These are phyloP conservation scores for Polypedilum pembai DNA, from an alignment of 1,140 invertebrate species.

Conservation along the genomic window DNA sequence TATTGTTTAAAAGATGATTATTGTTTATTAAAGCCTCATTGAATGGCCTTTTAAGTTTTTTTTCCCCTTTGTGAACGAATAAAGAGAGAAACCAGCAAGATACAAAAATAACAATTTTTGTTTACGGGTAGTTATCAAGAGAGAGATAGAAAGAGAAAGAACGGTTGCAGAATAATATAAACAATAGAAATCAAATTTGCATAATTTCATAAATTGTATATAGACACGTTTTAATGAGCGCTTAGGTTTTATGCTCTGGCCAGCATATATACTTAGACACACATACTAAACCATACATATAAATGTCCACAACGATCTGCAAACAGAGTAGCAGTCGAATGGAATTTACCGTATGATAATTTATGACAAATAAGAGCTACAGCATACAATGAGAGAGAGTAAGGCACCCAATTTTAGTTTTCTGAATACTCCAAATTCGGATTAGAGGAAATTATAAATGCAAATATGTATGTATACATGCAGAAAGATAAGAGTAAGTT, in stretches of 20 bases:
- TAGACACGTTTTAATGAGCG: constrained; percentile 27
- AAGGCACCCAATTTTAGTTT: neutral
- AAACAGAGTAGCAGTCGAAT: constrained; percentile 16
- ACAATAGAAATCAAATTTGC: constrained; percentile 28
- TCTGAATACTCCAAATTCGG: constrained; percentile 5
- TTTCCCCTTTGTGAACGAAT: neutral
- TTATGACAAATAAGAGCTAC: constrained; percentile 25
- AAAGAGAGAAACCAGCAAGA: neutral
- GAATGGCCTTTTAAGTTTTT: neutral
- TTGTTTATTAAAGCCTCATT: neutral
- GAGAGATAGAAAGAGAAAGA: neutral
- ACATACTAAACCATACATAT: neutral
- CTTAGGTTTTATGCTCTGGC: neutral
- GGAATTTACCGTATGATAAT: constrained; percentile 24
- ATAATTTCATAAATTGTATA: constrained; percentile 29
- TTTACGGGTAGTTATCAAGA: neutral
- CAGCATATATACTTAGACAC: neutral
- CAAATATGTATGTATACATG: constrained; percentile 15
- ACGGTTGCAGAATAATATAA: neutral
- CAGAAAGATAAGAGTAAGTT: neutral
- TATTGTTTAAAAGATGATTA: neutral
- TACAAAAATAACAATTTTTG: neutral
- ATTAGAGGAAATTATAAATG: constrained; percentile 26
- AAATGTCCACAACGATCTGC: neutral
- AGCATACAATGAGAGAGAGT: neutral